Base-by-base conservation (phyloP, 2,888 invertebrate species). In the Cephus nigrinus region DNA sequence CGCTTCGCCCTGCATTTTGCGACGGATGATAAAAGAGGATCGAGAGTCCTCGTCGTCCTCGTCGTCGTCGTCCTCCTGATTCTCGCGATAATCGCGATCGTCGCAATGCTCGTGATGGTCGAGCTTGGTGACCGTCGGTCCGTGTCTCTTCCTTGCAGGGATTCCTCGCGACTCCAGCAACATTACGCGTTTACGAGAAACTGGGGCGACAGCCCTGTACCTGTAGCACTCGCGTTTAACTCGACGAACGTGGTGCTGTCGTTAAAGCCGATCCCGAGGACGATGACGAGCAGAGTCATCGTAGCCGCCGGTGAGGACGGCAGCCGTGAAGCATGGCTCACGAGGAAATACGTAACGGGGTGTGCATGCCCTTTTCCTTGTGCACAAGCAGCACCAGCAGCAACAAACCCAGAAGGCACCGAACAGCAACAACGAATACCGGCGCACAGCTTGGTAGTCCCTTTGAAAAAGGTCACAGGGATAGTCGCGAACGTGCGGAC, bases 1-100 rank as follows among this genome's bases (percentile, higher is more conserved):
- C 83, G 91, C 91, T 89, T 92, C 92, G 91, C 92, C 91, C 91
- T 93, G 93, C 91, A 91, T 92, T 91, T 92, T 92, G 90, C 92
- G 86, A 71, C 86, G 88, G 83, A 87, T 81, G 85, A 71, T 85
- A 89, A 86, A 80, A 78, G 88, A 86, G 85, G 86, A 86, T 84
- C 80, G 88, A 86, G 91, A 88, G 86, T 94, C 94, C 85, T 94
- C 93, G 92, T 93, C 94, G 93, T 94, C 94, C 93, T 94, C 94
- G 93, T 94, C 94, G 92, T 92, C 93, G 92, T 92, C 92, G 88
- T 92, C 90, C 84, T 92, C 90, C 90, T 92, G 84, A 92, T 91
- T 55, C 9, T 55, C 55, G 55, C 55, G 55, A 55, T 23, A 23
- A 55, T 55, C 55, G 55, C 55, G 55, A 55, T 55, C 55, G 55